Evolutionary conservation across 2,113 vertebrate species (phyloP), one percentile per base, ranked within the genome.

Genomic region (Crotalus helleri): DNA sequence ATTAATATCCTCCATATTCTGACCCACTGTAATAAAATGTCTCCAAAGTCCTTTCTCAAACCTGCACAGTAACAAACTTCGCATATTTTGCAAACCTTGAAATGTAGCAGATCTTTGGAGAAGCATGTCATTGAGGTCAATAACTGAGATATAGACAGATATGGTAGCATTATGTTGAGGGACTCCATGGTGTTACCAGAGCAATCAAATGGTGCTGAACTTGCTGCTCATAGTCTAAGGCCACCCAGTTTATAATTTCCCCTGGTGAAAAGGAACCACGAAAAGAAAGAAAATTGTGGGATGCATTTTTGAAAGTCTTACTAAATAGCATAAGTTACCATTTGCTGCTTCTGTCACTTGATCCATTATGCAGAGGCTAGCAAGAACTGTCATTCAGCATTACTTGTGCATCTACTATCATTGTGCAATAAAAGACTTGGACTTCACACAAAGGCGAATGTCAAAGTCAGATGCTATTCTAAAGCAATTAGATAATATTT

Each of bases 111-210:
- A 17, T 97, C 95, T 96, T 98, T 98, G 0, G 97, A 98, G 95
- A 99, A 99, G 85, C 95, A n/a, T 98, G 94, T 99, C 99, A 1
- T 99, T 99, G 96, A 98, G 12, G 95, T 99, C 99, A 0, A 95
- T 97, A 85, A 99, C 96, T 0, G 96, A 86, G 91, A 99, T 92
- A 88, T 98, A 97, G 90, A 98, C 96, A 0, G 95, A 57, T 85
- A 96, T 85, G 0, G 98, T 99, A 97, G 98, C 95, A 0, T 98
- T 99, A 53, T 96, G 98, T 0, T 93, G 98, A 0, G 98, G 98
- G 5, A 94, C 95, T 24, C 99, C 99, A 1, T 98, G 98, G 92
- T 0, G 97, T 98, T 94, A 97, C 99, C 59, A 99, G 97, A 93
- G 99, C 98, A 1, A 96, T 98, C 95, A 99, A 89, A 51, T 95